Evolutionary conservation across 2,113 vertebrate species (phyloP).

Genomic region (Prochilodus magdalenae): DNA sequence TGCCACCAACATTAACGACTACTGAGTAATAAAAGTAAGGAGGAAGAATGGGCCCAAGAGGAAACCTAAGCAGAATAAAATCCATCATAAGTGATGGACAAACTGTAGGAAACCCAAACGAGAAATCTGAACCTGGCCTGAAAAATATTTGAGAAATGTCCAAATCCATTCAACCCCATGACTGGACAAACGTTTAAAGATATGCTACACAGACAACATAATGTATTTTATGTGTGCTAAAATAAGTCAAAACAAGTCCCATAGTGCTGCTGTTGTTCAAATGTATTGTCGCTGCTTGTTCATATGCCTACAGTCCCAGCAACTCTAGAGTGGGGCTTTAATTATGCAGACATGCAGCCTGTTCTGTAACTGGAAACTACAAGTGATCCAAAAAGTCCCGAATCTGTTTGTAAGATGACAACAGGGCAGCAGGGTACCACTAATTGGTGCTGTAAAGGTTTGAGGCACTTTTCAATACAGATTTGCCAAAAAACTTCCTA

Average conservation of each 20-base stretch:
- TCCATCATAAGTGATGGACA: too few relatives aligned
- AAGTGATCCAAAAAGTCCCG: background rate
- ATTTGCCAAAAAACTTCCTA: background rate
- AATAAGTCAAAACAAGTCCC: background rate
- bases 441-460: background rate
- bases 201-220: too few relatives aligned
- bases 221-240: background rate
- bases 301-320: background rate
- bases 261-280: background rate
- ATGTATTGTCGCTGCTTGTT: too few relatives aligned
- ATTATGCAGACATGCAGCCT: background rate
- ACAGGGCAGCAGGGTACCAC: background rate
- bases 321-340: background rate
- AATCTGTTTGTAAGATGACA: background rate
- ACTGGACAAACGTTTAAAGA: too few relatives aligned
- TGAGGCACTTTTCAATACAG: background rate
- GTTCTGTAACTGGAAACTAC: background rate
- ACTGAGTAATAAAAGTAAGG: too few relatives aligned
- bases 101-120: too few relatives aligned
- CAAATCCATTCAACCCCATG: too few relatives aligned
- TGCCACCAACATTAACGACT: background rate
- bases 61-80: background rate
- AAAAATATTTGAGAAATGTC: too few relatives aligned
- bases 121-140: too few relatives aligned
- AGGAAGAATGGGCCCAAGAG: background rate